Percentiles rank a stretch among this genome's conserved stretches.
Conservation (phyloP, 2,113 vertebrate genomes). For the Lasiurus cinereus region DNA sequence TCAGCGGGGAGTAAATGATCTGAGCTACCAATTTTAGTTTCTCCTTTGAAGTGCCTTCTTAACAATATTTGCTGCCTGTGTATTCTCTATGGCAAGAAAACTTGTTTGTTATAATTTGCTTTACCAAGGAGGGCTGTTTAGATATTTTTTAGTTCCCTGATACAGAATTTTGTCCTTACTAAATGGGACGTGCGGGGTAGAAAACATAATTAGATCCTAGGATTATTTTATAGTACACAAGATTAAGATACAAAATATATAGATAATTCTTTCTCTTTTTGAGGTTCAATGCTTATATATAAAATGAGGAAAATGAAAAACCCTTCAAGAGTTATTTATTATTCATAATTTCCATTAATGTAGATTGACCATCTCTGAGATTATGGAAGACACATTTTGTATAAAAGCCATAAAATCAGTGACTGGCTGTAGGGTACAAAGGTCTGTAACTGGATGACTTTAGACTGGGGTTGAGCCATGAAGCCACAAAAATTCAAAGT, state of each 20-base stretch:
- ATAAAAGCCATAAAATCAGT: neutral
- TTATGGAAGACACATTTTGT: neutral
- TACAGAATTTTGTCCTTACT: neutral
- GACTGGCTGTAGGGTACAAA: neutral
- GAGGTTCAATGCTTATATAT: neutral
- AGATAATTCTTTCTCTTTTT: neutral
- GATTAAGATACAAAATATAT: neutral
- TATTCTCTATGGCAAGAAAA: neutral
- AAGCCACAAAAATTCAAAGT: neutral
- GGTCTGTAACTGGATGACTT: neutral
- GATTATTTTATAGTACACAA: neutral
- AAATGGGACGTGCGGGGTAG: neutral
- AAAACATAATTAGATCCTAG: neutral
- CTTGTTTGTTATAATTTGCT: neutral
- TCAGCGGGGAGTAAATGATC: neutral
- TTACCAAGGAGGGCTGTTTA: neutral
- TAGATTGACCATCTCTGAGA: neutral
- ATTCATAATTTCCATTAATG: neutral
- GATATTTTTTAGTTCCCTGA: slow-evolving; percentile 15
- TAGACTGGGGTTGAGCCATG: neutral
- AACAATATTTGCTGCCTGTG: neutral
- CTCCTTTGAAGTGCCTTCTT: neutral
- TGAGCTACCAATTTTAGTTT: neutral
- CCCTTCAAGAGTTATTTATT: neutral
- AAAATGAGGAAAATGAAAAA: neutral